These are phyloP conservation scores for Enteromius afrohamiltoni DNA, from an alignment of 2,797 vertebrate genomes.

Conservation along the genomic window DNA sequence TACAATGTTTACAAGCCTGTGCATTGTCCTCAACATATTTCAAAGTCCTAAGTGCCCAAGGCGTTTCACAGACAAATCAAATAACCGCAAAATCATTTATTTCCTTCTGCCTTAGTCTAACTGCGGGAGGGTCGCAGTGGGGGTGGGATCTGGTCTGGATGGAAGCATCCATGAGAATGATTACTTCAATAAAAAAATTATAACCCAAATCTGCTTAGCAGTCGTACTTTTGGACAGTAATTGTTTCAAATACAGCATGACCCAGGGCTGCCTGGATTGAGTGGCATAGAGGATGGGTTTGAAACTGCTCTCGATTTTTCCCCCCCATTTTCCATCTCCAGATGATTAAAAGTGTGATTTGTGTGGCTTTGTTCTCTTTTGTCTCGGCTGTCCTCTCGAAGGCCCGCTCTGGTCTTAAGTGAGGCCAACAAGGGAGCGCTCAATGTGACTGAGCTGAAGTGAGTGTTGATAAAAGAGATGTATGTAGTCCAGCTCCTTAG, in stretches of 20 bases:
- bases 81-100: constrained; percentile 89
- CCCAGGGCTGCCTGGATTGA: constrained; percentile 72
- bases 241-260: constrained; percentile 86
- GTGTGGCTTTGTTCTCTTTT: constrained; percentile 60
- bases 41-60: constrained; percentile 81
- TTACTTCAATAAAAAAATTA: constrained; percentile 90
- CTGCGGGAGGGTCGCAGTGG: constrained; percentile 47
- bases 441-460: constrained; percentile 43
- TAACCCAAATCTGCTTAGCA: constrained; percentile 80
- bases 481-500: constrained; percentile 27
- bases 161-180: constrained; percentile 82
- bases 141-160: constrained; percentile 65
- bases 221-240: constrained; percentile 83
- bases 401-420: constrained; percentile 44
- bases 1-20: constrained; percentile 76
- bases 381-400: constrained; percentile 56
- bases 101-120: constrained; percentile 84
- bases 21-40: constrained; percentile 85
- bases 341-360: constrained; percentile 68
- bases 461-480: constrained; percentile 33
- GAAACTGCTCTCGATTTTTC: constrained; percentile 9
- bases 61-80: constrained; percentile 89
- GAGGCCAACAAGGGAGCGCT: constrained; percentile 38
- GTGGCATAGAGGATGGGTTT: constrained; percentile 62
- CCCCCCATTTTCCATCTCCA: constrained; percentile 53